Evolutionary conservation across 1,140 invertebrate species (phyloP).

Genomic region (Neodiprion pinetum): DNA sequence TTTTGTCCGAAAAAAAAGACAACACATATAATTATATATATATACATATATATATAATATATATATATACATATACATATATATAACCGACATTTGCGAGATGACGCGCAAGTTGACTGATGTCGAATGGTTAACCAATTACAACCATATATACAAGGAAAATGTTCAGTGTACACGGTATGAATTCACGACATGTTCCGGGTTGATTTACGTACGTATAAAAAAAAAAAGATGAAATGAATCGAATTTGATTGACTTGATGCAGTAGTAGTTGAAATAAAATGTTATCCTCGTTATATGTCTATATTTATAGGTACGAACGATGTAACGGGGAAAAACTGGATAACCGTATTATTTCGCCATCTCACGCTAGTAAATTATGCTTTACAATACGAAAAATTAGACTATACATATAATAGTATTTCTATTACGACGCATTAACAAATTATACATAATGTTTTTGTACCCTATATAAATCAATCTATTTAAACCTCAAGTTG

Average conservation of each 20-base stretch:
- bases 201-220: too few species aligned
- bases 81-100: constrained; percentile 14
- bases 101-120: constrained; percentile 8
- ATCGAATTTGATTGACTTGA: too few species aligned
- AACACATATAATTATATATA: constrained; percentile 7
- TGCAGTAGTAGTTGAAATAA: too few species aligned
- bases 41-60: constrained; percentile 16
- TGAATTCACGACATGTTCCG: not conserved
- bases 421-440: constrained; percentile 23
- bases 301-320: too few species aligned
- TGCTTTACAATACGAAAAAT: constrained; percentile 17
- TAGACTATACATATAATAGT: constrained; percentile 9
- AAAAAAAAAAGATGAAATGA: too few species aligned
- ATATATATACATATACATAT: constrained; percentile 12
- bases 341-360: too few species aligned
- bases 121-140: constrained; percentile 17
- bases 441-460: constrained; percentile 28
- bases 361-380: not conserved
- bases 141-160: constrained; percentile 16
- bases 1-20: constrained; percentile 6
- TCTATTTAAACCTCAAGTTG: constrained; percentile 19
- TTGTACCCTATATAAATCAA: constrained; percentile 25
- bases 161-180: constrained; percentile 20
- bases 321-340: too few species aligned
- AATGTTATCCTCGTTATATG: too few species aligned